Percentiles rank a stretch among this genome's conserved stretches.
Evolutionary conservation across 2,113 vertebrate species (phyloP).

Genomic region (Camelus bactrianus): DNA sequence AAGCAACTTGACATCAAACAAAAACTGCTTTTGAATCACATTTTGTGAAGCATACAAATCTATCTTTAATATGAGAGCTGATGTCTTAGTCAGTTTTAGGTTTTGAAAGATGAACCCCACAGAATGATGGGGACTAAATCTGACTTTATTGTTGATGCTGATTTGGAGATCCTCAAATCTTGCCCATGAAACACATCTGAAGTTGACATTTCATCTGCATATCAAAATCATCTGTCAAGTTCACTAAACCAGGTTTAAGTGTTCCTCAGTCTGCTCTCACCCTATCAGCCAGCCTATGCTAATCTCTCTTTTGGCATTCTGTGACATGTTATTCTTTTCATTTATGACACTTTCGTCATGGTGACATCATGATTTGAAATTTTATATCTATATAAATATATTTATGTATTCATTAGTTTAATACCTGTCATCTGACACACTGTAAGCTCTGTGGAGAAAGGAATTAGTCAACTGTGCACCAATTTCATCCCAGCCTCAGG

Average conservation of each 20-base stretch:
- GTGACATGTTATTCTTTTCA: neutral
- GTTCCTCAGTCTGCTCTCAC: neutral
- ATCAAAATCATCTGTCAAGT: slow-evolving; percentile 7
- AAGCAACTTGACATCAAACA: neutral
- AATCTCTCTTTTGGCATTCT: neutral
- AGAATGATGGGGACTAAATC: neutral
- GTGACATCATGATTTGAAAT: neutral
- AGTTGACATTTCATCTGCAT: slow-evolving; percentile 3
- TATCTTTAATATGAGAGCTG: neutral
- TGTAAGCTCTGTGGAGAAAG: neutral
- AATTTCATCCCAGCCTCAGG: neutral
- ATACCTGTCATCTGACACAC: neutral
- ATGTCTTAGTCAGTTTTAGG: neutral
- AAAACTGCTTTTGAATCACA: neutral
- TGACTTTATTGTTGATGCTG: neutral
- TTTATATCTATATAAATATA: neutral
- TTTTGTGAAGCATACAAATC: neutral
- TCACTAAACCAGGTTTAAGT: neutral
- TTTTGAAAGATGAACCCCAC: neutral
- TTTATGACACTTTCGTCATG: neutral
- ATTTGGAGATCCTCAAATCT: neutral
- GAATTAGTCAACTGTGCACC: neutral
- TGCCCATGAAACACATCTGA: neutral
- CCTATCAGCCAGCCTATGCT: neutral
- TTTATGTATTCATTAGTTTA: neutral